Evolutionary conservation across 2,888 invertebrate genomes (phyloP).

Genomic region (Tachina fera): DNA sequence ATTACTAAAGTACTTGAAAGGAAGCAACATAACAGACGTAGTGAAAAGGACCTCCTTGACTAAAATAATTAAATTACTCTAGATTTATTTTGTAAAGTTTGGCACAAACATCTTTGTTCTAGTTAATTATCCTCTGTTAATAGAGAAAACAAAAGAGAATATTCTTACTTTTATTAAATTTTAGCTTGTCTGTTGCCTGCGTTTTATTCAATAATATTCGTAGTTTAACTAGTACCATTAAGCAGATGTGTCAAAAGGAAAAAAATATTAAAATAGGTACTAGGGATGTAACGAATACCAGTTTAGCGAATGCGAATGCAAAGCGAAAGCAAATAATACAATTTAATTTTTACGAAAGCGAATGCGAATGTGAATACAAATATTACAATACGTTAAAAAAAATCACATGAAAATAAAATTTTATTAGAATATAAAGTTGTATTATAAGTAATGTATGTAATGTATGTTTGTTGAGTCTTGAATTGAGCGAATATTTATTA

Average conservation of each 20-base stretch:
- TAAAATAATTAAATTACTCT: neutral
- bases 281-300: no score
- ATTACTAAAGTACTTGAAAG: neutral
- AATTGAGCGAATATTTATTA: no score
- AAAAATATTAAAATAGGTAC: neutral
- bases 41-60: neutral
- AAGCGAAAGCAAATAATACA: no score
- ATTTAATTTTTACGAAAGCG: no score
- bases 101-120: neutral
- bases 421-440: no score
- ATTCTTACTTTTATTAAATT: neutral
- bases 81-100: neutral
- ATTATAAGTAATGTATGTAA: no score
- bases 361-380: no score
- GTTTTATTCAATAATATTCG: no score
- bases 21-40: neutral
- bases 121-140: slow-evolving; percentile 6
- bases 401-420: no score
- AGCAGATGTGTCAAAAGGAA: neutral
- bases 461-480: no score
- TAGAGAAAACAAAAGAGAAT: neutral
- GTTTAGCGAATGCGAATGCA: no score
- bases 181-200: neutral
- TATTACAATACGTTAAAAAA: no score
- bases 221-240: neutral